phyloP scores from a whole-genome alignment of 2,113 vertebrate species.

The Pseudolaguvia tuberculata region DNA sequence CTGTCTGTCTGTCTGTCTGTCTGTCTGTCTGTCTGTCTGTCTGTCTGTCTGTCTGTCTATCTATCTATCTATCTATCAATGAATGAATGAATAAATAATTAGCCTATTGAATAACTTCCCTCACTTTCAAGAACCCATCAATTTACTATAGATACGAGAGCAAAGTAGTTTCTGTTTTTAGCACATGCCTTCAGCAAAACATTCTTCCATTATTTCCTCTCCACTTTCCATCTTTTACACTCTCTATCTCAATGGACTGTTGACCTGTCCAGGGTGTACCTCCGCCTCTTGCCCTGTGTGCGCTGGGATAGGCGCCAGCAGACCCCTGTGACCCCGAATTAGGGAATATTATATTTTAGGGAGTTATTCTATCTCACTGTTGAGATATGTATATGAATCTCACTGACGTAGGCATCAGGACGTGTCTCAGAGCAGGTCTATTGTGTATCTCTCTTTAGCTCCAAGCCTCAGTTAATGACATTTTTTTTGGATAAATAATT shows the following conservation, averaged over 20 bases:
- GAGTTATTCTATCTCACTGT: too few species aligned
- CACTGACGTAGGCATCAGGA: not conserved
- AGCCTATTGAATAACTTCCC: not conserved
- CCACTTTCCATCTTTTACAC: not conserved
- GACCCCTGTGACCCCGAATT: too few species aligned
- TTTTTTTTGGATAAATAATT: constrained; percentile 23
- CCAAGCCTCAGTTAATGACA: constrained; percentile 7
- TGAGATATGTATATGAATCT: not conserved
- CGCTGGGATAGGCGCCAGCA: too few species aligned
- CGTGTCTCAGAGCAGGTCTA: not conserved
- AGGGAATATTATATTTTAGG: too few species aligned
- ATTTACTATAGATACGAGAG: constrained; percentile 42
- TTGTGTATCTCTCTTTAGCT: not conserved
- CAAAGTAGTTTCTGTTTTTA: constrained; percentile 44
- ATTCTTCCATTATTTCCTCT: constrained; percentile 9
- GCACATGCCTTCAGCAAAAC: constrained; percentile 42
- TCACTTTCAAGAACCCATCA: constrained; percentile 19
- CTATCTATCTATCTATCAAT: too few species aligned
- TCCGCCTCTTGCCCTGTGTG: too few species aligned
- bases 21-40: too few species aligned
- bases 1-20: too few species aligned
- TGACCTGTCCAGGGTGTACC: too few species aligned
- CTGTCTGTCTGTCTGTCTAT: too few species aligned
- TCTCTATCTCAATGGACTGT: not conserved
- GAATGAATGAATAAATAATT: too few species aligned